Percentiles rank a stretch among this genome's conserved stretches.
These are phyloP conservation scores for Notarius quadriscutis DNA, from an alignment of 2,113 vertebrate genomes.

Conservation along the genomic window DNA sequence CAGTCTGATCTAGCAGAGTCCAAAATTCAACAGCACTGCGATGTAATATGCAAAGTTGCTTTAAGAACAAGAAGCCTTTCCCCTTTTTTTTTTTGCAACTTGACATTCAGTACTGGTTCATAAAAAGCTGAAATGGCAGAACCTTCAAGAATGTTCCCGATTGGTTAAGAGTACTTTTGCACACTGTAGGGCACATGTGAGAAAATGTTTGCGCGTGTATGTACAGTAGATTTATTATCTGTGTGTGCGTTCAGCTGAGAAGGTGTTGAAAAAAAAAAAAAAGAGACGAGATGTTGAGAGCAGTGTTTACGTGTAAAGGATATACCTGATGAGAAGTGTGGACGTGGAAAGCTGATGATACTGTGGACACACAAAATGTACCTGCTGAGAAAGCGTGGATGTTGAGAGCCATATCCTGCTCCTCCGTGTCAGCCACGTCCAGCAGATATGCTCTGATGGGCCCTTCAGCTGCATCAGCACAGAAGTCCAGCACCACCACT, in stretches of 20 bases:
- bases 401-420: slow-evolving; percentile 97
- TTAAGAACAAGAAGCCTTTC: neutral
- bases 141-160: neutral
- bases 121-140: neutral
- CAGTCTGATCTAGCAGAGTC: neutral
- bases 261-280: neutral
- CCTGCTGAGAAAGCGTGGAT: slow-evolving; percentile 95
- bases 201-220: neutral
- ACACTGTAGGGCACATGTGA: neutral
- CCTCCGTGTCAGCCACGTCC: slow-evolving; percentile 93
- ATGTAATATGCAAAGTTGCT: neutral
- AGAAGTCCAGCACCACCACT: slow-evolving; percentile 94
- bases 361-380: slow-evolving; percentile 51
- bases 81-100: neutral
- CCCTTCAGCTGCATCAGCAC: slow-evolving; percentile 89
- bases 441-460: slow-evolving; percentile 94
- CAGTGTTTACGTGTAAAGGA: neutral
- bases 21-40: neutral
- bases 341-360: neutral
- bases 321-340: neutral
- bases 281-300: neutral
- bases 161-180: neutral
- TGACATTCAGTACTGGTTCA: neutral
- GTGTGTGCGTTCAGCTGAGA: neutral
- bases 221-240: neutral